These are phyloP conservation scores for Erebia aethiops DNA, from an alignment of 2,888 invertebrate species.

Conservation along the genomic window DNA sequence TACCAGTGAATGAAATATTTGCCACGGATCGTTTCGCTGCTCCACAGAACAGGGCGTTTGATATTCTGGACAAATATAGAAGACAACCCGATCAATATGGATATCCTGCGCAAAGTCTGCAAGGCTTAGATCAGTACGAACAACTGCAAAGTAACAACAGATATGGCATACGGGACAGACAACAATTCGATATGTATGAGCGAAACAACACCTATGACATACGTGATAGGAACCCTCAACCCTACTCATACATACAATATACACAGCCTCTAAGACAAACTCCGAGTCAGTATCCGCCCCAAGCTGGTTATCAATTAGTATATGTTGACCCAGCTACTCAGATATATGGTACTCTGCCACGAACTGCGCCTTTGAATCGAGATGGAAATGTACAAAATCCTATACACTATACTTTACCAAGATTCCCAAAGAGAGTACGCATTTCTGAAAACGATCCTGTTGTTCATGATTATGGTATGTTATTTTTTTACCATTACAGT, in stretches of 20 bases:
- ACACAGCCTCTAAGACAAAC: slow-evolving; percentile 53
- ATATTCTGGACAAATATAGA: slow-evolving; percentile 69
- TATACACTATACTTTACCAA: slow-evolving; percentile 67
- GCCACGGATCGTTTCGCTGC: slow-evolving; percentile 70
- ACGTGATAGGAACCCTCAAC: slow-evolving; percentile 47
- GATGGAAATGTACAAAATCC: slow-evolving; percentile 49
- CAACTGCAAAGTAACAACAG: slow-evolving; percentile 45
- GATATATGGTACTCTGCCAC: slow-evolving; percentile 63
- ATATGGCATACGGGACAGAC: slow-evolving; percentile 51
- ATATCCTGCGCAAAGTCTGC: slow-evolving; percentile 74
- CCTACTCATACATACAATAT: slow-evolving; percentile 63
- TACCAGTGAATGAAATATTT: slow-evolving; percentile 74
- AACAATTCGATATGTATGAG: slow-evolving; percentile 40
- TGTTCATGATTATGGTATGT: slow-evolving; percentile 76
- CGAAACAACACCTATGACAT: slow-evolving; percentile 50
- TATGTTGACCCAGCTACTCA: slow-evolving; percentile 57
- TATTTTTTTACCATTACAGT: slow-evolving; percentile 15
- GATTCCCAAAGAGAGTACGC: slow-evolving; percentile 69
- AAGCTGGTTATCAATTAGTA: slow-evolving; percentile 55
- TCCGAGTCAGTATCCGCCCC: slow-evolving; percentile 47
- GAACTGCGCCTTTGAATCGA: slow-evolving; percentile 50
- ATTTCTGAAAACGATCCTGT: slow-evolving; percentile 71
- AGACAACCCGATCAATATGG: slow-evolving; percentile 63
- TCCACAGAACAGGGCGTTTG: slow-evolving; percentile 70
- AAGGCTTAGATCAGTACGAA: slow-evolving; percentile 64